Conservation (phyloP, 2,888 invertebrate species). For the Aleiodes testaceus region DNA sequence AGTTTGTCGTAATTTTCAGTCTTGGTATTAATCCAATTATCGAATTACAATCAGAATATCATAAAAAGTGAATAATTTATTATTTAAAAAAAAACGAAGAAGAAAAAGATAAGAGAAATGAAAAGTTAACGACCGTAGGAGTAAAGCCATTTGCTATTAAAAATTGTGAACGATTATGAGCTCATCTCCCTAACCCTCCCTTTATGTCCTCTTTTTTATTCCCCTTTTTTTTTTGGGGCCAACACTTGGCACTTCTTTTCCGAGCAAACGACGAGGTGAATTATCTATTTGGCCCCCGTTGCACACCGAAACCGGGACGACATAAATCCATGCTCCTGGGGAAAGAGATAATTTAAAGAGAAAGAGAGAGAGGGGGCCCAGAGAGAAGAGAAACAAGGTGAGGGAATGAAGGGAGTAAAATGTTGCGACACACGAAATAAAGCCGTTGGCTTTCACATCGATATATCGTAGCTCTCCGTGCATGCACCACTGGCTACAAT, state of each 20-base stretch:
- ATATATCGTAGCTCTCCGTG: slow-evolving; percentile 55
- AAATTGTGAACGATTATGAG: slow-evolving; percentile 40
- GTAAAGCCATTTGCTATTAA: slow-evolving; percentile 8
- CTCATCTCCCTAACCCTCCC: neutral
- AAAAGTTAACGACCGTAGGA: slow-evolving; percentile 22
- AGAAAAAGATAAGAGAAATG: neutral
- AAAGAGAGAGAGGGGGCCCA: neutral
- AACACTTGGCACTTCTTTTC: slow-evolving; percentile 31
- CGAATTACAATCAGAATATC: too few relatives aligned
- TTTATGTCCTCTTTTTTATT: too few relatives aligned
- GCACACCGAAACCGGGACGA: slow-evolving; percentile 50
- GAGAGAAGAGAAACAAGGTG: too few relatives aligned
- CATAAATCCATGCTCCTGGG: slow-evolving; percentile 60
- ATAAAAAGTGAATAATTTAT: too few relatives aligned
- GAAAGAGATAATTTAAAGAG: slow-evolving; percentile 63
- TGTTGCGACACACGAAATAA: slow-evolving; percentile 64
- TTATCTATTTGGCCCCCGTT: slow-evolving; percentile 56
- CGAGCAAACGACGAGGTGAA: slow-evolving; percentile 45
- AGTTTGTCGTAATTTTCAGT: too few relatives aligned
- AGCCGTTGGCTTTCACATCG: slow-evolving; percentile 60
- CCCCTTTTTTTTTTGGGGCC: too few relatives aligned
- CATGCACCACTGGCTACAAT: slow-evolving; percentile 34
- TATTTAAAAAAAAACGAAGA: too few relatives aligned
- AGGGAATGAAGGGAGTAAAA: slow-evolving; percentile 55
- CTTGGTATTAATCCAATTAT: too few relatives aligned